A percentile compares a stretch with the other conserved stretches of the same genome.
Conservation (phyloP, 1,140 invertebrate species). For the roundworm (Caenorhabditis elegans) region WBcel235 BX284604.4:241001-241500, state of each 20-base stretch:
- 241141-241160: conserved; percentile 63
- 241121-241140: conserved; percentile 64
- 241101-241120: conserved; percentile 62
- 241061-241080: not conserved
- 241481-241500: not conserved
- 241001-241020: conserved; percentile 11
- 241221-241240: not conserved
- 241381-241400: conserved; percentile 60
- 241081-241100: conserved; percentile 54
- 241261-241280: conserved; percentile 60
- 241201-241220: conserved; percentile 36
- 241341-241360: conserved; percentile 61
- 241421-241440: conserved; percentile 64
- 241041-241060: not conserved
- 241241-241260: conserved; percentile 45
- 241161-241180: conserved; percentile 42
- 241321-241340: conserved; percentile 60
- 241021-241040: conserved; percentile 49
- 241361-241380: conserved; percentile 65
- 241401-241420: conserved; percentile 65
- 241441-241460: conserved; percentile 57
- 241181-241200: conserved; percentile 44
- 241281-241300: conserved; percentile 58
- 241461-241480: conserved; percentile 15
- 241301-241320: conserved; percentile 65